Conservation (phyloP, 2,888 invertebrate species). For the Clunio marinus region DNA sequence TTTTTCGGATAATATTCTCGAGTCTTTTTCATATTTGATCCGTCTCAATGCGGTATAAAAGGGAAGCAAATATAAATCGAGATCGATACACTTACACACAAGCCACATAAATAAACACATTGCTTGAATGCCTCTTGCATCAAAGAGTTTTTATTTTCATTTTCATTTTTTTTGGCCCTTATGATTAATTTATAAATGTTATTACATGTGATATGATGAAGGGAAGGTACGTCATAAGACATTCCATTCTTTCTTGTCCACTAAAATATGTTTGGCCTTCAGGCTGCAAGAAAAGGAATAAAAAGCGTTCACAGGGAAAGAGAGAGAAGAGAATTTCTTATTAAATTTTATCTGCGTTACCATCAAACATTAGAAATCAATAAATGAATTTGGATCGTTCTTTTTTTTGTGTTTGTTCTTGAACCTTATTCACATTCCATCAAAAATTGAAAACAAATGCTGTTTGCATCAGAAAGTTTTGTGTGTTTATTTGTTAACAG, state of each 20-base stretch:
- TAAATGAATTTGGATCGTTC: background rate
- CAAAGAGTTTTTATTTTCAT: too few species aligned
- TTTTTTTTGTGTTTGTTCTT: too few species aligned
- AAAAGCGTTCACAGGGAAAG: background rate
- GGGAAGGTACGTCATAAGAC: background rate
- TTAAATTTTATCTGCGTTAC: background rate
- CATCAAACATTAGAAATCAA: background rate
- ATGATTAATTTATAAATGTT: background rate
- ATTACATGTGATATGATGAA: too few species aligned
- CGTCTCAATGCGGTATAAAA: background rate
- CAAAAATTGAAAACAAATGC: background rate
- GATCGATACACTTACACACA: background rate
- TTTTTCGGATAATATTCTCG: constrained; percentile 29
- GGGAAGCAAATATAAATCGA: background rate
- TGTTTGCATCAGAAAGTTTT: background rate
- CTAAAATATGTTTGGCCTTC: too few species aligned
- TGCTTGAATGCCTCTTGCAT: too few species aligned
- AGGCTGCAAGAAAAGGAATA: too few species aligned
- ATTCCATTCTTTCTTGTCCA: background rate
- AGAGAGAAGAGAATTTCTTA: background rate
- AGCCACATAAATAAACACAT: too few species aligned
- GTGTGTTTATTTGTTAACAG: constrained; percentile 27
- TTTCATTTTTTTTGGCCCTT: too few species aligned
- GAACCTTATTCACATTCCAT: too few species aligned
- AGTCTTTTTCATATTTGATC: constrained; percentile 14